A percentile compares a stretch with the other conserved stretches of the same genome.
phyloP scores from a whole-genome alignment of 1,140 invertebrate species.

The Eumeta japonica region DNA sequence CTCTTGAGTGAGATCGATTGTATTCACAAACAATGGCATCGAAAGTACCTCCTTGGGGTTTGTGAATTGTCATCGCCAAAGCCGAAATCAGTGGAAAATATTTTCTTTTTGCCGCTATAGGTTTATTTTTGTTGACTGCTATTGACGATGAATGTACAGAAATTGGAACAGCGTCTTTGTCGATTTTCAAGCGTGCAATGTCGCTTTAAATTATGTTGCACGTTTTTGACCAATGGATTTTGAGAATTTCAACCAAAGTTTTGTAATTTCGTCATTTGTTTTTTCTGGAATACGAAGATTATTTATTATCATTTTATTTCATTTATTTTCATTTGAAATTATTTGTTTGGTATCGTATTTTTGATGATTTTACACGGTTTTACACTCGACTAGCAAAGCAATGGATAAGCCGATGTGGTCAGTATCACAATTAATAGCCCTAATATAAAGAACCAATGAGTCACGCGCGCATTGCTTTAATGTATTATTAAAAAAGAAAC shows the following conservation, averaged over 20 bases:
- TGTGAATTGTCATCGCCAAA: constrained; percentile 25
- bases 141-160: neutral
- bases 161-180: neutral
- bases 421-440: no score
- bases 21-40: constrained; percentile 28
- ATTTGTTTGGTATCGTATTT: no score
- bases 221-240: neutral
- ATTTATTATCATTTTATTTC: no score
- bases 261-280: neutral
- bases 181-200: neutral
- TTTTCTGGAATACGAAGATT: no score
- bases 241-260: neutral
- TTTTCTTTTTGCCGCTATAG: constrained; percentile 15
- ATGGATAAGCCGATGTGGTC: no score
- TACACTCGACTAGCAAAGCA: no score
- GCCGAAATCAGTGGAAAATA: constrained; percentile 22
- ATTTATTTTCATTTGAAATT: no score
- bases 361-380: no score
- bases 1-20: constrained; percentile 16
- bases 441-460: no score
- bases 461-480: no score
- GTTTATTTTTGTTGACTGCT: neutral
- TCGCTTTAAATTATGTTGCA: neutral
- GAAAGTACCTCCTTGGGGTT: constrained; percentile 30
- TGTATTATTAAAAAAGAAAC: no score